Base-by-base conservation (phyloP, 2,113 vertebrate genomes). In the Poeciliopsis retropinna region DNA sequence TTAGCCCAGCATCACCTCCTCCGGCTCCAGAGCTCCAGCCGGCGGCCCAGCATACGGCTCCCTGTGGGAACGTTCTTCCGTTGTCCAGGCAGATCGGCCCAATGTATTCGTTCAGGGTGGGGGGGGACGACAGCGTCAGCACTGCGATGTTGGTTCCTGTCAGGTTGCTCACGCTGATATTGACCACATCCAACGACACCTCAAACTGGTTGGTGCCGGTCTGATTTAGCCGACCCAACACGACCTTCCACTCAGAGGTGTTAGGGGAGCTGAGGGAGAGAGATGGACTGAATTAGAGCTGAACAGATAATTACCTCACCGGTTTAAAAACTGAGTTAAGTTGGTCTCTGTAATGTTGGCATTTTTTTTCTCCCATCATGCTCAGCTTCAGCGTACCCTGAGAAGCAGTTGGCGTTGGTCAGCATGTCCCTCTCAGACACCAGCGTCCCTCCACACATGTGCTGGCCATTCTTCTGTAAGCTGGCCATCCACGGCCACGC, bases 401-500 rank as follows among this genome's bases (percentile, higher is more conserved):
- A 67, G 74, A 94, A 91, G 66, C 92, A 93, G 78, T 74, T 14
- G 8, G 92, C 86, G 11, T 80, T 67, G 60, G 72, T 95, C 72
- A 96, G 19, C 73, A 96, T 93, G 69, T 87, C 89, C 29, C 70
- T 81, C 9, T 54, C 19, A 1, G 85, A 17, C 28, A 96, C 91
- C 78, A 96, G 92, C 19, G 93, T 91, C 61, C 92, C 95, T 1
- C 92, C 93, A 13, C 95, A 96, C 12, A 93, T 14, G 1, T 95
- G 95, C 0, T 0, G 0, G 0, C 87, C 61, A 0, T 78, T 14
- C 1, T 63, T 41, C 69, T 93, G 93, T 29, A 96, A 69, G 78
- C 95, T 96, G 34, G 91, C 95, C 82, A 96, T 93, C 95, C 95
- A 95, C 0, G 95, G 95, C 95, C 95, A 96, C 1, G 14, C 6